Base-by-base conservation (phyloP, 2,888 invertebrate species). In the Eumacrocentrus americanus region DNA sequence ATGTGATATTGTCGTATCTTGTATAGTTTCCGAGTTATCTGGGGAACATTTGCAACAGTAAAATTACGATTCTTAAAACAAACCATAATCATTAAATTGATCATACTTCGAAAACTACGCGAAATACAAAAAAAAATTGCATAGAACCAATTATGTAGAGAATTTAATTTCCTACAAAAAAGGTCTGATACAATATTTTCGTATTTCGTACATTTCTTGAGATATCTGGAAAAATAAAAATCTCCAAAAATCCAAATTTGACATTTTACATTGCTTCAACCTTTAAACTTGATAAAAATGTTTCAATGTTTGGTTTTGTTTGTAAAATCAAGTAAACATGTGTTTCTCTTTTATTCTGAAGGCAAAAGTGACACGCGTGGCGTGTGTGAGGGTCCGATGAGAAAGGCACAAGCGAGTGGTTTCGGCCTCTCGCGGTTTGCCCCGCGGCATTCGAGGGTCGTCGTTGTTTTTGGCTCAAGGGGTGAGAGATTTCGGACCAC, bases 401-500 rank as follows among this genome's bases (percentile, higher is more conserved):
- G 20, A 50, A 34, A 50, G 35, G 34, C 20, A n/a, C 16, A 34
- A 35, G 35, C 37, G 37, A 42, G 42, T 50, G 50, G 25, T 50
- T 50, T 50, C 29, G 18, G 50, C 18, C 50, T 34, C 22, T 50
- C 51, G 51, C 51, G 51, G 51, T 52, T 50, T 38, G 38, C 51
- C 51, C 38, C 37, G 51, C 38, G 51, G 38, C 23, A 52, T n/a
- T 40, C 12, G 37, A 47, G 56, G 56, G 56, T 56, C 47, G 34
- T 53, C 12, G 57, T 42, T 29, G 37, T 61, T 47, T 50, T 38
- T 44, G 57, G 23, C 12, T 47, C 3, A 34, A 18, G 23, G 64
- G 59, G 65, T 61, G 65, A 58, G 68, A 69, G 69, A 71, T 70
- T 70, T 69, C 61, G 65, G 70, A 63, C 62, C 61, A 54, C 60